Base-by-base conservation (phyloP, 2,888 invertebrate genomes). In the Drosophila testacea region DNA sequence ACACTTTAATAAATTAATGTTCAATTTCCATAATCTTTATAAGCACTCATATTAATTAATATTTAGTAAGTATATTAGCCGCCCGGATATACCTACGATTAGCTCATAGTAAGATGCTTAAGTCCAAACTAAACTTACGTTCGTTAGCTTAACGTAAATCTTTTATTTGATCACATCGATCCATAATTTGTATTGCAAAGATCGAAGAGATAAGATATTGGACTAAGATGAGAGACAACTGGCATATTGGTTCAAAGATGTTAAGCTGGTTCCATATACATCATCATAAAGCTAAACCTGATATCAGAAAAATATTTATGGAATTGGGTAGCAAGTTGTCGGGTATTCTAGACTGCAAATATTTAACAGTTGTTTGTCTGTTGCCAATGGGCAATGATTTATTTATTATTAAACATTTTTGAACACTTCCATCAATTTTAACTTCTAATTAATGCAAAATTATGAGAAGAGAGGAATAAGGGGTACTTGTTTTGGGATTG, bases 391-490 rank as follows among this genome's bases (percentile, higher is more conserved):
- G 7, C 64, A 67, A 48, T 83, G 77, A 83, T 77, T 77, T 77
- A 73, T 78, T 72, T 77, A 39, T 44, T 60, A 82, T 73, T 69
- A 72, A 80, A 60, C 66, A 72, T 50, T 50, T 77, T 74, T 71
- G 80, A 80, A 48, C 63, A 63, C 64, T 73, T 72, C 81, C 73
- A 88, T 83, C 69, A 88, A 56, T 86, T 72, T 75, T 65, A 62
- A 62, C 59, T 61, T 73, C 30, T 74, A 84, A 84, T 83, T 75
- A 74, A 84, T 84, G 68, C 87, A 77, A 72, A 88, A 60, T 73
- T 9, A n/a, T 50, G 16, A 16, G 16, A 16, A 16, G 16, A 16
- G 16, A 16, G 16, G 16, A 1, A 16, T 16, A 16, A 16, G 59
- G 36, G 27, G 16, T 30, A 30, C n/a, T 6, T 16, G 60, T 63